Evolutionary conservation across 2,888 invertebrate genomes (phyloP).

Genomic region (Sinohyriopsis cumingii): DNA sequence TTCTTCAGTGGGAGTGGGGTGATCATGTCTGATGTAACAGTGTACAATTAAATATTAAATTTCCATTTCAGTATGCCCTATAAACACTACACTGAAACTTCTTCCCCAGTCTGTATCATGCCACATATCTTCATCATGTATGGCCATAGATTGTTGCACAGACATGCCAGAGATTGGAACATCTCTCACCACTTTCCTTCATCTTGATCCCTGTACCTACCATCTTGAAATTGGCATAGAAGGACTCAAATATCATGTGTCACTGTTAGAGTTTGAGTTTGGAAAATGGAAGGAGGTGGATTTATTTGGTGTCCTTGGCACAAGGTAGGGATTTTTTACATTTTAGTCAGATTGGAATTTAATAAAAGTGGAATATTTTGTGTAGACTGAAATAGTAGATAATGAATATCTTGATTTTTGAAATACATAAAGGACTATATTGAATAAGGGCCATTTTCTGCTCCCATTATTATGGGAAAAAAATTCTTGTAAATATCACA

Average conservation of each 20-base stretch:
- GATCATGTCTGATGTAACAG: too few species aligned
- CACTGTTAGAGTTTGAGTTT: slow-evolving; percentile 27
- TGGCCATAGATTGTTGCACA: slow-evolving; percentile 29
- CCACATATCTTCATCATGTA: slow-evolving; percentile 27
- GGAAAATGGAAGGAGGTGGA: slow-evolving; percentile 19
- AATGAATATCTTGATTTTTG: too few species aligned
- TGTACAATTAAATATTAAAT: neutral
- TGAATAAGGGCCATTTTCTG: too few species aligned
- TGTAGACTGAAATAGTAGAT: too few species aligned
- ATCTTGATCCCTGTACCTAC: slow-evolving; percentile 29
- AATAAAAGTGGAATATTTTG: too few species aligned
- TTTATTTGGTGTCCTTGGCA: too few species aligned
- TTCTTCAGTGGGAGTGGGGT: too few species aligned
- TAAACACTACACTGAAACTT: slow-evolving; percentile 7
- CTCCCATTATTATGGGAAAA: too few species aligned
- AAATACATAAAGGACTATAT: too few species aligned
- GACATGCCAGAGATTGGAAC: slow-evolving; percentile 16
- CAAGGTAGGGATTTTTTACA: too few species aligned
- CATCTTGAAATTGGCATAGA: slow-evolving; percentile 28
- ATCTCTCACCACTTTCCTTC: slow-evolving; percentile 18
- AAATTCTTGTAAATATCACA: too few species aligned
- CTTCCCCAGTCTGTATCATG: slow-evolving; percentile 26
- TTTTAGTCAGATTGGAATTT: too few species aligned
- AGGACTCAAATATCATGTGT: slow-evolving; percentile 18
- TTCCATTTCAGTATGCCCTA: slow-evolving; percentile 30